Evolutionary conservation across 2,888 invertebrate species (phyloP), one percentile per base, ranked within the genome.

Genomic region (Hyposoter didymator): DNA sequence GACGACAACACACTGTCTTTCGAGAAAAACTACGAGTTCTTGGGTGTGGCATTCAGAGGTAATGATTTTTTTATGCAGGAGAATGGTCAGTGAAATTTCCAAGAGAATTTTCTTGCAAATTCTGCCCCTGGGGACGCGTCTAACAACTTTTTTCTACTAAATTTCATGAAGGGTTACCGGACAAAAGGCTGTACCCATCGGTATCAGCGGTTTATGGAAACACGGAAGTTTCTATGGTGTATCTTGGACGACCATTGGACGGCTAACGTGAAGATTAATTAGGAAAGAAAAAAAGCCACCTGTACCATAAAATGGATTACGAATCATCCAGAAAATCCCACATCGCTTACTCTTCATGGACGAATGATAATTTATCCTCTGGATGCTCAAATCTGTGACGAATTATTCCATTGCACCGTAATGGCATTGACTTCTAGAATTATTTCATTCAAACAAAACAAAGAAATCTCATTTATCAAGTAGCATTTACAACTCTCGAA

Each of bases 191-290:
- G 78, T 99, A 97, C 94, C 99, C 99, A 85, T 98, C 99, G 85
- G 98, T 99, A 76, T 99, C 99, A 72, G 99, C 99, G 84, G 99
- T 99, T 14, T 99, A 99, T 95, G 99, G 99, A 85, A 99, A 99
- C 94, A 99, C 99, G 70, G 99, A 99, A 95, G 99, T 99, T 59
- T 99, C 99, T 52, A 99, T 99, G 99, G 98, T 99, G 64, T 99
- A 99, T 94, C 95, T 99, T 91, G 99, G 99, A 88, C 97, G 97
- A 88, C 99, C 99, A n/a, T 94, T 98, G 92, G 99, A 99, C 96
- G 99, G 99, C 95, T 98, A 96, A 97, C 95, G 94, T 87, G 35
- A 47, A 52, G 12, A 19, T 22, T 32, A 19, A 28, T 32, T 14
- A 17, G 43, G 10, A 22, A 64, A 55, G 12, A 52, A 43, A 49